These are phyloP conservation scores for Lasioglossum leucozonium DNA, from an alignment of 2,888 invertebrate species.

Conservation along the genomic window DNA sequence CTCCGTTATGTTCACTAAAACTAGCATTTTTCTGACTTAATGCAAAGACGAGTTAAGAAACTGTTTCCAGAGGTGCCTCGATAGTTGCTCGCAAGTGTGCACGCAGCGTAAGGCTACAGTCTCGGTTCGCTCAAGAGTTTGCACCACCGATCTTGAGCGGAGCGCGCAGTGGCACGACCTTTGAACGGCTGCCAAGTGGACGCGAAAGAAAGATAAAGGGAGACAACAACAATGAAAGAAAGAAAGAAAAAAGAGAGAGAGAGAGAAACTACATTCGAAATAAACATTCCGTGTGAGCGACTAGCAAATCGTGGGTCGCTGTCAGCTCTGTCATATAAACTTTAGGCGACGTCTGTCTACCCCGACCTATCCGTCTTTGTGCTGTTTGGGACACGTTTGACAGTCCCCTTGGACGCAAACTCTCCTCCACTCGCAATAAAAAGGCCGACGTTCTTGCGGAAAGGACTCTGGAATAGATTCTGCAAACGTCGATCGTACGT, in stretches of 20 bases:
- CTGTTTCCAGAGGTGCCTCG: not conserved
- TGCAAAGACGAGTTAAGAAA: not conserved
- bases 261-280: constrained; percentile 59
- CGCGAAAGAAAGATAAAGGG: constrained; percentile 17
- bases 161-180: constrained; percentile 56
- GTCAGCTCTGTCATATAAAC: constrained; percentile 20
- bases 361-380: not conserved
- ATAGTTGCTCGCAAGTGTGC: not conserved
- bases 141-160: constrained; percentile 28
- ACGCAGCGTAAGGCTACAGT: not conserved
- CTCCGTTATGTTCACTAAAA: no score
- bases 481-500: constrained; percentile 27
- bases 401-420: not conserved
- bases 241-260: no score
- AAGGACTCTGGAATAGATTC: not conserved
- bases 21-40: rapidly evolving
- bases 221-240: not conserved
- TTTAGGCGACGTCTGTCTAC: not conserved
- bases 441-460: not conserved
- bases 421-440: not conserved
- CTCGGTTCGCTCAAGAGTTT: constrained; percentile 18
- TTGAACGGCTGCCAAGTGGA: constrained; percentile 68
- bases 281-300: constrained; percentile 56
- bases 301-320: constrained; percentile 30
- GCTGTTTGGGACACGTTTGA: not conserved